A percentile compares a stretch with the other conserved stretches of the same genome.
These are phyloP conservation scores for Nomada fucata DNA, from an alignment of 2,888 invertebrate genomes.

Conservation along the genomic window DNA sequence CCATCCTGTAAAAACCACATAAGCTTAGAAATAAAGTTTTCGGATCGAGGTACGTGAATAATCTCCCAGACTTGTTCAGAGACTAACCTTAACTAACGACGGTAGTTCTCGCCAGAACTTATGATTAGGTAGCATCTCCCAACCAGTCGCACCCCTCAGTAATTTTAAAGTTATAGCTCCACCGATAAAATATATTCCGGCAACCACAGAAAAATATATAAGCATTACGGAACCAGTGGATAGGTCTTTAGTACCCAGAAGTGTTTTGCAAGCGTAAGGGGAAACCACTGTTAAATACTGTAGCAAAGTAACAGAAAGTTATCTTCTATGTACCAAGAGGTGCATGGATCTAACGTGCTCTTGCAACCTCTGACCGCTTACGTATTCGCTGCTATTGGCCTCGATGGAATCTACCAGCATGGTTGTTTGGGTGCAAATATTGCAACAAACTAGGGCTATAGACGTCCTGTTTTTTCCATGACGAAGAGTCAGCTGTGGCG, in stretches of 20 bases:
- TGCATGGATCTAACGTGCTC: too few species aligned
- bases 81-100: slow-evolving; percentile 88
- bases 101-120: slow-evolving; percentile 91
- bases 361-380: slow-evolving; percentile 24
- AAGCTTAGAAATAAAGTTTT: background rate
- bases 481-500: slow-evolving; percentile 44
- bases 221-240: slow-evolving; percentile 88
- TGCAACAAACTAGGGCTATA: slow-evolving; percentile 83
- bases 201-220: slow-evolving; percentile 87
- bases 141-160: slow-evolving; percentile 89
- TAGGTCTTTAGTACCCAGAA: slow-evolving; percentile 77
- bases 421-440: slow-evolving; percentile 75
- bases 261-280: slow-evolving; percentile 29
- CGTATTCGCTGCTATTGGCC: background rate
- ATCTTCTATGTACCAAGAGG: background rate
- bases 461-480: slow-evolving; percentile 79
- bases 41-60: too few species aligned
- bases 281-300: slow-evolving; percentile 59
- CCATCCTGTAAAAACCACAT: slow-evolving; percentile 87
- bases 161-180: slow-evolving; percentile 88
- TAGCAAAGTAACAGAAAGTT: slow-evolving; percentile 24
- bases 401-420: slow-evolving; percentile 60
- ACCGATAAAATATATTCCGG: slow-evolving; percentile 87
- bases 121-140: slow-evolving; percentile 90
- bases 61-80: background rate